phyloP scores from a whole-genome alignment of 2,888 invertebrate genomes.

The Endomychus coccineus region DNA sequence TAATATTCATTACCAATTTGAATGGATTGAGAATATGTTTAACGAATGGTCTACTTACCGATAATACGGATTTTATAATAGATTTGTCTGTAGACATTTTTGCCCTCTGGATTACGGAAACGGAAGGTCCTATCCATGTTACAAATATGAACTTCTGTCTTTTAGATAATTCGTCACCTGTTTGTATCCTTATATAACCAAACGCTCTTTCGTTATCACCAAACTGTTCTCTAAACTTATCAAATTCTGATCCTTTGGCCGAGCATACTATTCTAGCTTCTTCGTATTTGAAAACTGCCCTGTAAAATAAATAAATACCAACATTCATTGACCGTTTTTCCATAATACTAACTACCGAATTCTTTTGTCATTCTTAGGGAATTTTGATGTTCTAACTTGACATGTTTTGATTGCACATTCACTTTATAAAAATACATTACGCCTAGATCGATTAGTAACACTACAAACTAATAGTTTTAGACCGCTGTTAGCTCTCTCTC shows the following conservation, averaged over 20 bases:
- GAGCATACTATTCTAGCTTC: conserved; percentile 59
- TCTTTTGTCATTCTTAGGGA: too few species aligned
- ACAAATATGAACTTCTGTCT: conserved; percentile 72
- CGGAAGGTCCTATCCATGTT: conserved; percentile 69
- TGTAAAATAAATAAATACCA: conserved; percentile 33
- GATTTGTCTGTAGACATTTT: conserved; percentile 79
- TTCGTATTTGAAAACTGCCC: conserved; percentile 72
- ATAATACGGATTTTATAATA: conserved; percentile 66
- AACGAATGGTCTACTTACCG: conserved; percentile 49
- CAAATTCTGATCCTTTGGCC: conserved; percentile 60
- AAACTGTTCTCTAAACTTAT: conserved; percentile 62
- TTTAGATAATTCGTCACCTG: conserved; percentile 78
- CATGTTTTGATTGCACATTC: too few species aligned
- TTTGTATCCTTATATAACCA: conserved; percentile 66
- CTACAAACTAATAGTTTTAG: too few species aligned
- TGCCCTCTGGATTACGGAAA: conserved; percentile 69
- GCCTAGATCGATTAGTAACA: too few species aligned
- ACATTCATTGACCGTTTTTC: too few species aligned
- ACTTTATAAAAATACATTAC: too few species aligned
- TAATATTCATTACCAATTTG: too few species aligned
- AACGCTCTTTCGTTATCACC: conserved; percentile 67
- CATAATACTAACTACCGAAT: too few species aligned
- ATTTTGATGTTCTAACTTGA: too few species aligned
- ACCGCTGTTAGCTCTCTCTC: too few species aligned
- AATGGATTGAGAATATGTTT: too few species aligned